Conservation (phyloP, 2,888 invertebrate genomes). For the Coleophora flavipennella region DNA sequence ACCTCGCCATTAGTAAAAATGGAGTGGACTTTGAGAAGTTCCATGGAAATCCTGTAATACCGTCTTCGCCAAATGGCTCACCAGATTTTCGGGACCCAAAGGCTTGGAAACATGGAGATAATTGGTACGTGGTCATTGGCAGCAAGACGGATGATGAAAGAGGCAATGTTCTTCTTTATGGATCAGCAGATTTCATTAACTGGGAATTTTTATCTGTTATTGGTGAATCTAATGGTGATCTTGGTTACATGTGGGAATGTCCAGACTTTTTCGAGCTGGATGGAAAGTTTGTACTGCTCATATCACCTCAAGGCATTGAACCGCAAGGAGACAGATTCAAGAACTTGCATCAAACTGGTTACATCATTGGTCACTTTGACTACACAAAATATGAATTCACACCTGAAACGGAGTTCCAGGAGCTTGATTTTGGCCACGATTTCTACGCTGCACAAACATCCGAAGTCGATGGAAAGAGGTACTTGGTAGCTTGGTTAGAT, state of each 20-base stretch:
- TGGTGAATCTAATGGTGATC: conserved; percentile 44
- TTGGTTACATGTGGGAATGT: conserved; percentile 69
- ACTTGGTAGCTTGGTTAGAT: conserved; percentile 54
- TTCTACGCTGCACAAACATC: conserved; percentile 61
- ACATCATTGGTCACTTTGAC: conserved; percentile 54
- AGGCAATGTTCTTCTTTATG: conserved; percentile 52
- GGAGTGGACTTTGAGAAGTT: conserved; percentile 54
- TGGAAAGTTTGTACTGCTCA: conserved; percentile 50
- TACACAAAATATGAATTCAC: conserved; percentile 51
- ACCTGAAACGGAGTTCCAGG: conserved; percentile 47
- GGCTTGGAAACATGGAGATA: conserved; percentile 49
- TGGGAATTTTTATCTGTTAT: conserved; percentile 54
- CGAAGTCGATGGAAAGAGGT: conserved; percentile 43
- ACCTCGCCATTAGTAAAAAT: conserved; percentile 50
- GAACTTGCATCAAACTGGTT: conserved; percentile 51
- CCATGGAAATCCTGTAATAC: conserved; percentile 51
- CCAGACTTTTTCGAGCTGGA: conserved; percentile 64
- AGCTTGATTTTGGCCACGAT: conserved; percentile 60
- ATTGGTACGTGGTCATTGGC: conserved; percentile 58
- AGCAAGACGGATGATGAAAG: conserved; percentile 42
- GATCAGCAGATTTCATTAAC: conserved; percentile 43
- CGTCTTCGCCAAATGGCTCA: conserved; percentile 39
- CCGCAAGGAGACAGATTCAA: conserved; percentile 54
- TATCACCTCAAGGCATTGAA: conserved; percentile 57
- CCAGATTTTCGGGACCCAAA: conserved; percentile 68